Base-by-base conservation (phyloP, 2,888 invertebrate species). In the Agriopis aurantiaria region DNA sequence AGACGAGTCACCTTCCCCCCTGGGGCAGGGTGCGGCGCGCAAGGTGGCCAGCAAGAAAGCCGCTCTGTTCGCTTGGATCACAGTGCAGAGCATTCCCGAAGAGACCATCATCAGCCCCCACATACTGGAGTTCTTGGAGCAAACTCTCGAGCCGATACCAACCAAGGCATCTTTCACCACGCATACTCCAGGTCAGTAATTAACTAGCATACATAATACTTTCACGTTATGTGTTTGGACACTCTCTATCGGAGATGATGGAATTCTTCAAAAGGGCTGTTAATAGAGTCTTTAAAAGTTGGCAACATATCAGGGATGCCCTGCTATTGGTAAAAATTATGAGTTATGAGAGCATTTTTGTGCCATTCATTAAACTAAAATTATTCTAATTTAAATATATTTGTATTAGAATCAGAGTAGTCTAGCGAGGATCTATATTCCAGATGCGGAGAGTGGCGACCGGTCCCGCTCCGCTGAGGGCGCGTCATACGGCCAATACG, bases 71-170 rank as follows among this genome's bases (percentile, higher is more conserved):
- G 97, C 98, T 0, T 99, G 99, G 98, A 97, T 99, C 95, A 99
- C 99, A 3, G 92, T 99, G 75, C 99, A 99, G 91, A 98, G 98
- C 84, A 98, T 99, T 80, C 99, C 99, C 0, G 99, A 98, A 87
- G 99, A 99, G 92, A 99, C 99, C 41, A 97, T 99, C 78, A 98
- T 99, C 84, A 99, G 98, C 78, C 99, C 99, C 0, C 98, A 99
- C 83, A 98, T 99, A 79, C 95, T 99, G 65, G 99, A 99, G 90
- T 99, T 99, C 90, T 91, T 99, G 76, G 99, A 99, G 86, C 99
- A 99, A 91, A 99, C 99, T 0, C 90, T 99, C 49, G 99, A 99
- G 84, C 99, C 99, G 0, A 98, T 99, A 84, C 99, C 99, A 0
- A 95, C 96, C 0, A 96, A 96, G 77, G 92, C 95, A 0, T 95